These are phyloP conservation scores for Melinaea marsaeus DNA, from an alignment of 2,888 invertebrate species.

Conservation along the genomic window DNA sequence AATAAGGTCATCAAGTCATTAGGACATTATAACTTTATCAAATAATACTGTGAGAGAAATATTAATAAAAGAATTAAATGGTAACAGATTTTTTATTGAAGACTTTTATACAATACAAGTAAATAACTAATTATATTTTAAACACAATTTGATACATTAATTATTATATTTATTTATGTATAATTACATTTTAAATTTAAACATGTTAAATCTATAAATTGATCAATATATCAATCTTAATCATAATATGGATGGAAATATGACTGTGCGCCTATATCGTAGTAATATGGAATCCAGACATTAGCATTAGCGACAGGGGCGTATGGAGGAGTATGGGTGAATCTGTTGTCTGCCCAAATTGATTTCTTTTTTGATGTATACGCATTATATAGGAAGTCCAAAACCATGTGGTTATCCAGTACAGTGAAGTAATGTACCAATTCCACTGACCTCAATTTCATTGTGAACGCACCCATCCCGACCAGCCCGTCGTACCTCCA, in stretches of 20 bases:
- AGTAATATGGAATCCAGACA: slow-evolving; percentile 9
- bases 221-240: too few species aligned
- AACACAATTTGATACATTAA: too few species aligned
- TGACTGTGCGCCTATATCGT: slow-evolving; percentile 8
- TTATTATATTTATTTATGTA: too few species aligned
- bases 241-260: too few species aligned
- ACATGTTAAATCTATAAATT: too few species aligned
- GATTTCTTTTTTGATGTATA: slow-evolving; percentile 33
- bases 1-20: slow-evolving; percentile 53
- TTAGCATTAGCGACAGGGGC: slow-evolving; percentile 20
- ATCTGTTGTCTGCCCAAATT: slow-evolving; percentile 27
- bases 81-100: too few species aligned
- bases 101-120: too few species aligned
- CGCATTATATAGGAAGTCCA: slow-evolving; percentile 41
- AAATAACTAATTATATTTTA: too few species aligned
- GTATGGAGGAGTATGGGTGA: slow-evolving; percentile 17
- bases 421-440: slow-evolving; percentile 41
- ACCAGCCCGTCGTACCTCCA: slow-evolving; percentile 40
- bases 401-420: slow-evolving; percentile 37
- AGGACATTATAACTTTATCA: slow-evolving; percentile 57
- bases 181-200: too few species aligned
- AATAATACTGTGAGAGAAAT: not conserved
- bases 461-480: slow-evolving; percentile 38
- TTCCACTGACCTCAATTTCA: slow-evolving; percentile 37
- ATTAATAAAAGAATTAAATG: too few species aligned